These are phyloP conservation scores for Smithornis capensis DNA, from an alignment of 2,113 vertebrate genomes.

Conservation along the genomic window DNA sequence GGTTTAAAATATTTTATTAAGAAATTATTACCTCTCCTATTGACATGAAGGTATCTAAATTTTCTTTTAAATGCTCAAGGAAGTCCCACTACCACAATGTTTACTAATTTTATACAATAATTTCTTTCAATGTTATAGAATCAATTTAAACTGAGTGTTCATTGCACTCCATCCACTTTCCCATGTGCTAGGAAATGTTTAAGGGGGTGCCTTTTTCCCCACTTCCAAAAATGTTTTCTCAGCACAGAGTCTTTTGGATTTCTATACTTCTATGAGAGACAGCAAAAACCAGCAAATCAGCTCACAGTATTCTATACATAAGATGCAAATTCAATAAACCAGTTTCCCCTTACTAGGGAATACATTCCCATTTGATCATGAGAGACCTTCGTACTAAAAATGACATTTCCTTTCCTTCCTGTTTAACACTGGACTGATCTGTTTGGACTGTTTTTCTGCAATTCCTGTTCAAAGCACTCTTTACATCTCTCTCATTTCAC, in stretches of 20 bases:
- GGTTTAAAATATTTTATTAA: not conserved
- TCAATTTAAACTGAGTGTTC: not conserved
- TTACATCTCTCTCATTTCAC: not conserved
- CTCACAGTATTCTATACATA: not conserved
- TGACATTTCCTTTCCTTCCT: not conserved
- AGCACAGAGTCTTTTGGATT: not conserved
- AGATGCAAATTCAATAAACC: not conserved
- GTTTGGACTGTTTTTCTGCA: not conserved
- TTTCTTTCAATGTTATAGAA: not conserved
- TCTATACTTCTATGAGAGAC: not conserved
- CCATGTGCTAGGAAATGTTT: not conserved
- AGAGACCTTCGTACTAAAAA: not conserved
- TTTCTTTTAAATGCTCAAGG: not conserved
- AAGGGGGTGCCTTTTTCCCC: not conserved
- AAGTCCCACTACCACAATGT: not conserved
- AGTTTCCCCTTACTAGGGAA: not conserved
- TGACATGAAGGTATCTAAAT: not conserved
- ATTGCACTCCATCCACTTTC: not conserved
- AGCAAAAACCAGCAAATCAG: not conserved
- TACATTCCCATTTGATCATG: fast-evolving
- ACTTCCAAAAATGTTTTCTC: not conserved
- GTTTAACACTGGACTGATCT: not conserved
- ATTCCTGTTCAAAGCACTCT: not conserved
- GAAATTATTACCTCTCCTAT: not conserved
- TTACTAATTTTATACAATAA: not conserved